Evolutionary conservation across 2,113 vertebrate species (phyloP), one percentile per base, ranked within the genome.

Genomic region (Bubo bubo): DNA sequence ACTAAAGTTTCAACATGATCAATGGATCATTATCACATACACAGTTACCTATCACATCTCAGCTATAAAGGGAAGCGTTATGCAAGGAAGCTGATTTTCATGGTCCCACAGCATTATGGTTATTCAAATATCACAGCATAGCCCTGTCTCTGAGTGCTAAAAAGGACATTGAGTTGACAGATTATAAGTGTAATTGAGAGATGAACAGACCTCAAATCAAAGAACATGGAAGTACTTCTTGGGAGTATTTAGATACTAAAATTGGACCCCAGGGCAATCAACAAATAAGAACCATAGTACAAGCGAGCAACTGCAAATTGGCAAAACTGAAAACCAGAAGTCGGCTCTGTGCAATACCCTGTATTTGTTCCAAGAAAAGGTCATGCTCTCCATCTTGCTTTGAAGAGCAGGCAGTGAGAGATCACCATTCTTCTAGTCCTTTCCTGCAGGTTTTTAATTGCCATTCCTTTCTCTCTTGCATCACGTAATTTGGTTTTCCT

Each of bases 361-460:
- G 73, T 59, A 91, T 49, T 91, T 81, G 64, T 85, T 95, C 93
- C 83, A 95, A 87, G 60, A 41, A 93, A 93, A 92, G 90, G 79
- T 94, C 93, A 93, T 49, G 77, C 91, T 95, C 91, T 90, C 55
- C 77, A 85, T 77, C 39, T 82, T 76, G 37, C 96, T 94, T 96
- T 94, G 86, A 94, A 96, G 92, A 83, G 32, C 58, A 96, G 26
- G 56, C 47, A 87, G 47, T 70, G 64, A 95, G 73, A 79, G 49
- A 89, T 64, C 52, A 87, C 28, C 0, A 0, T 66, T 96, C 95
- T 73, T 76, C 83, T 67, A 79, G 82, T 88, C 62, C 62, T 88
- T 68, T 96, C 89, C 63, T 90, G 63, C 30, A 86, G 41, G 80
- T 59, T 94, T 76, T 52, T 82, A 88, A 87, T 76, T 94, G 64